phyloP scores from a whole-genome alignment of 2,113 vertebrate species.

The Thinocorus orbignyianus region DNA sequence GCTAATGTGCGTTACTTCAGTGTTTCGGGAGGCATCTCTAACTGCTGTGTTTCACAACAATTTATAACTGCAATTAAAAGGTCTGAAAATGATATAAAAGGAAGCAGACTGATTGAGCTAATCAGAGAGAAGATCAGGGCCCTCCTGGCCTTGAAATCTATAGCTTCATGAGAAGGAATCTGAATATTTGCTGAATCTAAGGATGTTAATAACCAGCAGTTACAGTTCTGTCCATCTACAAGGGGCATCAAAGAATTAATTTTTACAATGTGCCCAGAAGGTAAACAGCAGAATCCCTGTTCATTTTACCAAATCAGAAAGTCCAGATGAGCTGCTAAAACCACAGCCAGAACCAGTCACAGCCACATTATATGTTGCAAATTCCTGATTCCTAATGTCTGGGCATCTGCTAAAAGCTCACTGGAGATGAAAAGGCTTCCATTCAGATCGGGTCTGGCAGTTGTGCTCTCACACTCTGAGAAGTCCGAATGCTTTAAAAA shows the following conservation, averaged over 20 bases:
- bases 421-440: not conserved
- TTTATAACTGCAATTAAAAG: constrained; percentile 62
- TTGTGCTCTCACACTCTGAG: not conserved
- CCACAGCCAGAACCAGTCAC: not conserved
- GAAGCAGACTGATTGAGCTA: constrained; percentile 60
- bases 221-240: not conserved
- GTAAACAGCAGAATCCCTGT: not conserved
- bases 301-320: not conserved
- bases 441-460: not conserved
- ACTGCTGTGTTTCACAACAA: constrained; percentile 22
- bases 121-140: constrained; percentile 51
- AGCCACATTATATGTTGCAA: not conserved
- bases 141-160: constrained; percentile 23
- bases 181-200: constrained; percentile 14
- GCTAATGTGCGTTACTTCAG: not conserved
- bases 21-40: constrained; percentile 6
- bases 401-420: not conserved
- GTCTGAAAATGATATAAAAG: constrained; percentile 58
- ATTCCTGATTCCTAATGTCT: not conserved
- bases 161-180: not conserved
- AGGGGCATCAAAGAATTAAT: not conserved
- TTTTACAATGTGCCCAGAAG: not conserved
- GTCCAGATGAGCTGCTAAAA: not conserved
- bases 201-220: not conserved
- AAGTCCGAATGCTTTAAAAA: not conserved